Conservation (phyloP, 2,888 invertebrate species). For the Trichogramma evanescens region DNA sequence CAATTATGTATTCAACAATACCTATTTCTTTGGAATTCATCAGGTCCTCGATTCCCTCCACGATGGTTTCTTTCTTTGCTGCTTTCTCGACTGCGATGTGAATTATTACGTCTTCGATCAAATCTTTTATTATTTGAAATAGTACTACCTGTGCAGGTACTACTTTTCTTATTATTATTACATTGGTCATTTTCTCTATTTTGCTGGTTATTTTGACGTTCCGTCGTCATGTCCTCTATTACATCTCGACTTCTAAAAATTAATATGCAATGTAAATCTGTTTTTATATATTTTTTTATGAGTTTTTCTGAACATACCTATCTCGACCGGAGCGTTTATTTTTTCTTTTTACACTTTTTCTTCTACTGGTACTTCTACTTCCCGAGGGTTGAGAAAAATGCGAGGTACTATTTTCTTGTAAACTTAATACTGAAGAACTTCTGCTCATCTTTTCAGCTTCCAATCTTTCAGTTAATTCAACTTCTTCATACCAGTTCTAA, state of each 20-base stretch:
- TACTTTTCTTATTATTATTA: constrained; percentile 38
- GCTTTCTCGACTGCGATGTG: constrained; percentile 46
- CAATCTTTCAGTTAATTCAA: constrained; percentile 50
- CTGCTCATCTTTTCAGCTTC: constrained; percentile 51
- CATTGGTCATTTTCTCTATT: constrained; percentile 41
- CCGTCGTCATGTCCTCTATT: constrained; percentile 37
- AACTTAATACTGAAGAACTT: constrained; percentile 52
- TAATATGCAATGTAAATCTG: neutral
- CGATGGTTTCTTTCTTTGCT: constrained; percentile 48
- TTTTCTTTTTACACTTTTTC: constrained; percentile 47
- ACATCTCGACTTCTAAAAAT: constrained; percentile 36
- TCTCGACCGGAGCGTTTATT: constrained; percentile 26
- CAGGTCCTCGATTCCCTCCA: constrained; percentile 34
- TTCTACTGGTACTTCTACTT: constrained; percentile 44
- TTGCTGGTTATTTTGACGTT: constrained; percentile 43
- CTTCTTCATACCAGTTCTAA: constrained; percentile 59
- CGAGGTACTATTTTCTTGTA: constrained; percentile 37
- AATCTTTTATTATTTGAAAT: constrained; percentile 30
- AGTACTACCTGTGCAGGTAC: constrained; percentile 20
- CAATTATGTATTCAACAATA: constrained; percentile 15
- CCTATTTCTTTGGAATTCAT: constrained; percentile 38
- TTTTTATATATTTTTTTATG: neutral
- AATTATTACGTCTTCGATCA: constrained; percentile 37
- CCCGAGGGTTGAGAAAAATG: constrained; percentile 44
- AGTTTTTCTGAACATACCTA: constrained; percentile 26